These are phyloP conservation scores for Heteromyza rotundicornis DNA, from an alignment of 2,888 invertebrate genomes.

Conservation along the genomic window DNA sequence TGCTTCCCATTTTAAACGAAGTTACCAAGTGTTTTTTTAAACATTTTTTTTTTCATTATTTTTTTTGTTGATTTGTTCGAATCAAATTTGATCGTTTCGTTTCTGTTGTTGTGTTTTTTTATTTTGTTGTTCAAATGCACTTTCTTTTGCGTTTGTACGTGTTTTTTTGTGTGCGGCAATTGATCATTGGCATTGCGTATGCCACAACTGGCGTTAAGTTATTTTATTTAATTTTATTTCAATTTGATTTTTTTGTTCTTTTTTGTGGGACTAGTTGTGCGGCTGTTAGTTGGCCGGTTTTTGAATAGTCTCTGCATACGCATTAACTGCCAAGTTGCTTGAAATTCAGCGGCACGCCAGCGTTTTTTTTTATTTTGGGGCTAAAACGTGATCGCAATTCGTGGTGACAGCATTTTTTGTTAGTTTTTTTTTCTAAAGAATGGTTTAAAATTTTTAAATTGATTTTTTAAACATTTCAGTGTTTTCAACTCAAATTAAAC, in stretches of 20 bases:
- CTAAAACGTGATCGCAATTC: constrained; percentile 1
- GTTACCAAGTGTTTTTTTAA: no score
- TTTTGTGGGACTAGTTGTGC: background rate
- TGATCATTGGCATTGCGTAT: no score
- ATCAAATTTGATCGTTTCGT: background rate
- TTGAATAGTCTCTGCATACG: no score
- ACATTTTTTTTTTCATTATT: no score
- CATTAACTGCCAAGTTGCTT: background rate
- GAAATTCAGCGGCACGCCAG: background rate
- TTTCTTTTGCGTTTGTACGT: background rate
- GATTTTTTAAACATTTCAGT: no score
- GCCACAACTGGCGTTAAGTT: no score
- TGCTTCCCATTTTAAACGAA: no score
- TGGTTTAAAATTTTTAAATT: no score
- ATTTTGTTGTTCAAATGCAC: no score
- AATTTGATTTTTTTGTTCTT: background rate
- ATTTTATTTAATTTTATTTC: no score
- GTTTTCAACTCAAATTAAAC: no score
- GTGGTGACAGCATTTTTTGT: no score
- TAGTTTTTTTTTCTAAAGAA: background rate
- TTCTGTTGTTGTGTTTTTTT: background rate
- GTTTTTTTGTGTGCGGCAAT: background rate
- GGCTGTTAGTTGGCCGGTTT: background rate
- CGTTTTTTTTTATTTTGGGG: background rate
- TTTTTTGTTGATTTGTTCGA: background rate